Evolutionary conservation across 2,113 vertebrate species (phyloP).

Genomic region (Anguilla japonica): DNA sequence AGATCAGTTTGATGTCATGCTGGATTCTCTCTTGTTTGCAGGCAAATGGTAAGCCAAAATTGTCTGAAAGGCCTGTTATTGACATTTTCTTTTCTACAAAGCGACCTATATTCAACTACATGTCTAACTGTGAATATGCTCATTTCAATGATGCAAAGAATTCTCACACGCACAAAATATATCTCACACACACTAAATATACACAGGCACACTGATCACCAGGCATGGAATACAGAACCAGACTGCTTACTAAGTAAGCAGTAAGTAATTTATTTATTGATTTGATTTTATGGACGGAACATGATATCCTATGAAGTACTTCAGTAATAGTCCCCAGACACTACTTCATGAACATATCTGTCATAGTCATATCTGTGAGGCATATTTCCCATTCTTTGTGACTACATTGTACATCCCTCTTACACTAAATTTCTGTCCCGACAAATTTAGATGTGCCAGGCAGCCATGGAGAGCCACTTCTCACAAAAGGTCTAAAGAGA

Average conservation of each 20-base stretch:
- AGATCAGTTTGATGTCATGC: no score
- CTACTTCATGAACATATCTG: constrained; percentile 21
- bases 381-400: not conserved
- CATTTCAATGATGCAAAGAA: not conserved
- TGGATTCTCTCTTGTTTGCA: no score
- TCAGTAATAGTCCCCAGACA: constrained; percentile 9
- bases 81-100: no score
- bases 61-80: no score
- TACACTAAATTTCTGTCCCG: constrained; percentile 11
- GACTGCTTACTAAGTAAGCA: not conserved
- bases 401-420: constrained; percentile 8
- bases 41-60: no score
- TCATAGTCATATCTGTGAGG: constrained; percentile 6
- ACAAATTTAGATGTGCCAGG: not conserved
- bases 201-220: not conserved
- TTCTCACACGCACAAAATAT: not conserved
- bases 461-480: not conserved
- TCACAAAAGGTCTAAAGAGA: not conserved
- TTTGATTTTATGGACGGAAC: constrained; percentile 13
- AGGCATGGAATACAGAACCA: not conserved
- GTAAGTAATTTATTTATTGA: constrained; percentile 21
- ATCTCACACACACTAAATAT: not conserved
- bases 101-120: not conserved
- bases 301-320: constrained; percentile 14
- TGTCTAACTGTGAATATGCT: not conserved